Evolutionary conservation across 2,888 invertebrate genomes (phyloP), one percentile per base, ranked within the genome.

Genomic region (Protophormia terraenovae): DNA sequence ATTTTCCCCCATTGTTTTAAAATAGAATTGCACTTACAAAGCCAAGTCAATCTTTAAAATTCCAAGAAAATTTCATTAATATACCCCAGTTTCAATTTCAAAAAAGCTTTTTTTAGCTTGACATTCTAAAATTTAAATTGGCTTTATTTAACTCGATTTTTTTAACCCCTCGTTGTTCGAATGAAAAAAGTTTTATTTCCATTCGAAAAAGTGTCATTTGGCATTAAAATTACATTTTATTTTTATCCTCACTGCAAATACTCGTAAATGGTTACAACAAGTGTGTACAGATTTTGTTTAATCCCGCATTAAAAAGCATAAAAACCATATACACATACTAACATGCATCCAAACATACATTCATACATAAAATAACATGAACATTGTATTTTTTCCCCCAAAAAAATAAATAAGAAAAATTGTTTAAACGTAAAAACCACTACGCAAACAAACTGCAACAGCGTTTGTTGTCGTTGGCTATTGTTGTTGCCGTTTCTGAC

Each of bases 151-250:
- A 29, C 14, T 41, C 16, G 5, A 27, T 1, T n/a, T 16, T 53
- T 24, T 2, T 3, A 2, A 14, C 47, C 29, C 47, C 16, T 12
- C 22, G 2, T 0, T 8, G 4, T 19, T 8, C 19, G 1, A 5
- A 16, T 10, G n/a, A 55, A 27, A 35, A 16, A 8, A n/a, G 19
- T 22, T 38, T 55, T 29, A 7, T 29, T 67, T 47, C 16, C 7
- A 10, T 64, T 22, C 50, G 35, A 64, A 71, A 69, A 64, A 53
- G 64, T 80, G 72, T 80, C 64, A 32, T 55, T 66, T 80, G 64
- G 79, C 41, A 72, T 80, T 80, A 80, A 80, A 79, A 72, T 55
- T 45, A 55, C 79, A 80, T 80, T 72, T 80, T 45, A 72, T 55
- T 72, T 79, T 72, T 53, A 80, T 80, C 16, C 72, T 27, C 29